These are phyloP conservation scores for Torymus texanus DNA, from an alignment of 2,888 invertebrate genomes.

Conservation along the genomic window DNA sequence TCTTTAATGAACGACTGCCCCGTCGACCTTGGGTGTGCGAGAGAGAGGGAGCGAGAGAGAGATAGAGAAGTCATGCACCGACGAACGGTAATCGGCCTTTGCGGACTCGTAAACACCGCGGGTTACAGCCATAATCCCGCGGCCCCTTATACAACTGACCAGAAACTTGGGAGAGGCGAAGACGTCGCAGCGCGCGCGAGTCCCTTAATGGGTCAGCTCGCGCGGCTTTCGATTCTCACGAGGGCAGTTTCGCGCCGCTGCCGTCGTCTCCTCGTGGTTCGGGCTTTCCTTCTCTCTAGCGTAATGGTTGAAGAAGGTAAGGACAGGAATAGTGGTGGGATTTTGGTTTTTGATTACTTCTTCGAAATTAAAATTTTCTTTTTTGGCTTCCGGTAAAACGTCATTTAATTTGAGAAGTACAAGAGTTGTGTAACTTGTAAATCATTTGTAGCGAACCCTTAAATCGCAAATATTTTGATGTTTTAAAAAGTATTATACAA, in stretches of 20 bases:
- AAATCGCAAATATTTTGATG: too few relatives aligned
- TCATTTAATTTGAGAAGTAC: slow-evolving; percentile 5
- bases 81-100: slow-evolving; percentile 69
- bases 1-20: slow-evolving; percentile 22
- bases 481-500: too few relatives aligned
- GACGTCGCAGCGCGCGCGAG: slow-evolving; percentile 54
- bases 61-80: slow-evolving; percentile 32
- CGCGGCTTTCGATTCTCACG: slow-evolving; percentile 63
- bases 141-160: slow-evolving; percentile 63
- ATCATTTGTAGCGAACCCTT: too few relatives aligned
- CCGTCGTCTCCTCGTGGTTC: slow-evolving; percentile 1
- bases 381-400: neutral
- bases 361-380: slow-evolving; percentile 1
- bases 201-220: slow-evolving; percentile 68
- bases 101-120: slow-evolving; percentile 69
- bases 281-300: neutral
- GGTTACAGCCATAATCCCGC: slow-evolving; percentile 65
- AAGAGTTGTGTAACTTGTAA: neutral
- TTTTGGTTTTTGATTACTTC: slow-evolving; percentile 11
- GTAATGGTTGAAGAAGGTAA: neutral
- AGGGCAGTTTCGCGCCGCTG: slow-evolving; percentile 59
- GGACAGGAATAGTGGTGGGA: neutral
- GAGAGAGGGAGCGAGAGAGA: too few relatives aligned
- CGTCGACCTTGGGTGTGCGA: slow-evolving; percentile 20
- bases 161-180: slow-evolving; percentile 62